phyloP scores from a whole-genome alignment of 1,140 invertebrate species.

The Chlorops oryzae region DNA sequence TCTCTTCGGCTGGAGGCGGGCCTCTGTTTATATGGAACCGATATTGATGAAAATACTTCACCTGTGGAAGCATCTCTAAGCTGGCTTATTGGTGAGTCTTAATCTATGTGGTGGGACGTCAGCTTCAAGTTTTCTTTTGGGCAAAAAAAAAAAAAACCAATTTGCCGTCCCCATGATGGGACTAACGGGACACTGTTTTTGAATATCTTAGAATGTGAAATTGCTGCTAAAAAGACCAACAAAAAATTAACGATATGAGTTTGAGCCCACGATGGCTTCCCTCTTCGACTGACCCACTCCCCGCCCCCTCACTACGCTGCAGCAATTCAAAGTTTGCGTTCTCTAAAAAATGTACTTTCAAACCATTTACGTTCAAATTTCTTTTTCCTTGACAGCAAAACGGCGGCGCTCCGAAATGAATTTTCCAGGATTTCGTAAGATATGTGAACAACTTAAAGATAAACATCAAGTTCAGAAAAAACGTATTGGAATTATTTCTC shows the following conservation, averaged over 20 bases:
- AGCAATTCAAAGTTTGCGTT: too few relatives aligned
- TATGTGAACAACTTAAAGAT: constrained; percentile 64
- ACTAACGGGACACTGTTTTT: too few relatives aligned
- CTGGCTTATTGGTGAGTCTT: constrained; percentile 72
- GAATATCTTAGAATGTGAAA: too few relatives aligned
- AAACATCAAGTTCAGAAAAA: constrained; percentile 59
- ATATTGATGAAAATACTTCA: constrained; percentile 84
- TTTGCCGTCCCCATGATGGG: too few relatives aligned
- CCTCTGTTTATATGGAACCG: constrained; percentile 94
- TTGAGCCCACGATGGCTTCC: too few relatives aligned
- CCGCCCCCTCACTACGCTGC: too few relatives aligned
- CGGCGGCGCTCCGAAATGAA: constrained; percentile 60
- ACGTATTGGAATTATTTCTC: constrained; percentile 56
- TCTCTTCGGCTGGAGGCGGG: constrained; percentile 90
- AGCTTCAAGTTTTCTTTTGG: too few relatives aligned
- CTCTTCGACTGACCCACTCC: too few relatives aligned
- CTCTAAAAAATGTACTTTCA: not conserved
- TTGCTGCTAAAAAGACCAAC: too few relatives aligned
- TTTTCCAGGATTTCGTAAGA: constrained; percentile 67
- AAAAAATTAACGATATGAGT: too few relatives aligned
- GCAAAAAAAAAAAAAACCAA: too few relatives aligned
- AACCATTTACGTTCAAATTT: constrained; percentile 7
- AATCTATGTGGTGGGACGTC: too few relatives aligned
- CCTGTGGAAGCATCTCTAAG: constrained; percentile 88
- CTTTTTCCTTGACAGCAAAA: constrained; percentile 56